Percentiles rank a stretch among this genome's conserved stretches.
These are phyloP conservation scores for Nesospiza acunhae DNA, from an alignment of 2,113 vertebrate genomes.

Conservation along the genomic window DNA sequence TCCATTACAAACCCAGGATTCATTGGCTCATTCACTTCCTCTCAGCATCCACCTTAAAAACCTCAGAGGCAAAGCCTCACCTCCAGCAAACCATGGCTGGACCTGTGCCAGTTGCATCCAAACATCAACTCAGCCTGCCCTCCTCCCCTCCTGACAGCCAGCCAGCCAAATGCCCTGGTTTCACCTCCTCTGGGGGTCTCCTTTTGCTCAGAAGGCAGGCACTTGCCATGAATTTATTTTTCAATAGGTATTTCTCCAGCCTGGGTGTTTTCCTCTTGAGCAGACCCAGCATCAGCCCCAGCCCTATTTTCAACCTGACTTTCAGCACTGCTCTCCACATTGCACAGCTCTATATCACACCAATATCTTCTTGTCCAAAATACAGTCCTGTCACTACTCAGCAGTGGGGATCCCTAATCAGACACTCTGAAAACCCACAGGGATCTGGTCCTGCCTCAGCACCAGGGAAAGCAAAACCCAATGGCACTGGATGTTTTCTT, in stretches of 20 bases:
- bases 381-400: neutral
- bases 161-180: accelerated
- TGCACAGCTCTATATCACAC: neutral
- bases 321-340: neutral
- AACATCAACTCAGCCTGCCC: neutral
- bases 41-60: neutral
- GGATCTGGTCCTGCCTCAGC: neutral
- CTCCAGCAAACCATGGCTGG: neutral
- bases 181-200: neutral
- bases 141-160: neutral
- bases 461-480: neutral
- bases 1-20: neutral
- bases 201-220: neutral
- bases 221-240: neutral
- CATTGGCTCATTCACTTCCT: neutral
- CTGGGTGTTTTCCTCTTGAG: neutral
- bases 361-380: neutral
- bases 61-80: neutral
- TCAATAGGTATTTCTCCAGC: neutral
- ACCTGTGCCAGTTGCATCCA: accelerated
- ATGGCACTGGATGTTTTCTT: neutral
- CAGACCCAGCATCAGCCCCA: neutral
- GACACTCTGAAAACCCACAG: neutral
- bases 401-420: neutral
- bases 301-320: neutral